These are phyloP conservation scores for Xyrauchen texanus DNA, from an alignment of 2,113 vertebrate species.

Conservation along the genomic window DNA sequence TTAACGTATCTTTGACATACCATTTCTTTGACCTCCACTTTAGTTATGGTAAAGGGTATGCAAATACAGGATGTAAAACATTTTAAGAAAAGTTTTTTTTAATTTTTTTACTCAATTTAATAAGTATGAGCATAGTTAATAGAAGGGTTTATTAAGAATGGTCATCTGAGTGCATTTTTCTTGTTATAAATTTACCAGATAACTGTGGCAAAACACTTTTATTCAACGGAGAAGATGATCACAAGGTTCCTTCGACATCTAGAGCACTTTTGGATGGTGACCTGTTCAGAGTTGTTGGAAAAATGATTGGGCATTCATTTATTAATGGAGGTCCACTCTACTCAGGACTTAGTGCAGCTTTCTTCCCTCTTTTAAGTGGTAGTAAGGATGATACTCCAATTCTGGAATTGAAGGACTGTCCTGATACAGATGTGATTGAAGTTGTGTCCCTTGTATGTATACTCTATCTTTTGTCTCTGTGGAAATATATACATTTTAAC, in stretches of 20 bases:
- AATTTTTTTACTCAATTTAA: neutral
- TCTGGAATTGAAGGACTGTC: slow-evolving; percentile 27
- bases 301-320: slow-evolving; percentile 27
- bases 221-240: too few species aligned
- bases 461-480: neutral
- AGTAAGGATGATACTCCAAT: slow-evolving; percentile 1
- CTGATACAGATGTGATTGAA: slow-evolving; percentile 29
- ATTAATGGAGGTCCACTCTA: slow-evolving; percentile 22
- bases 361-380: slow-evolving; percentile 18
- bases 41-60: slow-evolving; percentile 3
- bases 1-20: neutral
- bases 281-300: slow-evolving; percentile 24
- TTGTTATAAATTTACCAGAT: too few species aligned
- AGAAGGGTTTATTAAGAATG: too few species aligned
- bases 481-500: too few species aligned
- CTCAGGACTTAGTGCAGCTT: slow-evolving; percentile 2
- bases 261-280: too few species aligned
- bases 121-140: slow-evolving; percentile 10
- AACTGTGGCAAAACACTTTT: too few species aligned
- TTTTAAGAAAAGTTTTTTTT: too few species aligned
- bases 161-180: too few species aligned
- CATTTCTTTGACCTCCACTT: neutral
- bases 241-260: too few species aligned
- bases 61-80: too few species aligned
- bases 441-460: slow-evolving; percentile 18